These are phyloP conservation scores for Oasisia sp. DNA, from an alignment of 2,888 invertebrate genomes.

Conservation along the genomic window DNA sequence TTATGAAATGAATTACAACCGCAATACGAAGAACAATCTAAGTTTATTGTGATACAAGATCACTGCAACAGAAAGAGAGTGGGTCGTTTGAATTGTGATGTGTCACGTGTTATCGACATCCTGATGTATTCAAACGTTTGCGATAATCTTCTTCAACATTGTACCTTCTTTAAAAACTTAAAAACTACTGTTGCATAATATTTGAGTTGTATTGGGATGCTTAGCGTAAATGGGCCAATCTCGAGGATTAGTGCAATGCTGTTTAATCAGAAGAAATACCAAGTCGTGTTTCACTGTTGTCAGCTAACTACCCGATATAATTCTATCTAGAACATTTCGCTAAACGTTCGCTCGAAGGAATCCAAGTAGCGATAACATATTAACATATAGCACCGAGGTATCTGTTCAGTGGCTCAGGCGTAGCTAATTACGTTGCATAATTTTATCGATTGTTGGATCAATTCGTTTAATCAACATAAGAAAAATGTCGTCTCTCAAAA, in stretches of 20 bases:
- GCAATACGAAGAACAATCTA: background rate
- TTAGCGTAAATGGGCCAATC: background rate
- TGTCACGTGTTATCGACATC: background rate
- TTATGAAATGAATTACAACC: background rate
- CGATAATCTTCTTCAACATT: background rate
- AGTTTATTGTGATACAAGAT: background rate
- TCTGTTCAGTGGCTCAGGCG: background rate
- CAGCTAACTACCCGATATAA: background rate
- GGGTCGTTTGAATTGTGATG: background rate
- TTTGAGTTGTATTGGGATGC: background rate
- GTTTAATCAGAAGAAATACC: background rate
- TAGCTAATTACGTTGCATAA: background rate
- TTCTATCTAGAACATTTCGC: background rate
- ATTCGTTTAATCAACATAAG: background rate
- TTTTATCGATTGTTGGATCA: background rate
- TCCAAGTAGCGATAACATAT: background rate
- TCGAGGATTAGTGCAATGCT: background rate
- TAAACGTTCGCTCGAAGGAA: background rate
- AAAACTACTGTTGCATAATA: background rate
- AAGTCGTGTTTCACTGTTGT: background rate
- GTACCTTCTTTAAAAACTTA: background rate
- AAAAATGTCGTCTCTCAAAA: background rate
- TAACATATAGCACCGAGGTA: background rate
- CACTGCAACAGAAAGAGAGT: background rate
- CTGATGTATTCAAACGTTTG: background rate